Percentiles rank a stretch among this genome's conserved stretches.
phyloP scores from a whole-genome alignment of 2,888 invertebrate species.

The Brachyptera putata region DNA sequence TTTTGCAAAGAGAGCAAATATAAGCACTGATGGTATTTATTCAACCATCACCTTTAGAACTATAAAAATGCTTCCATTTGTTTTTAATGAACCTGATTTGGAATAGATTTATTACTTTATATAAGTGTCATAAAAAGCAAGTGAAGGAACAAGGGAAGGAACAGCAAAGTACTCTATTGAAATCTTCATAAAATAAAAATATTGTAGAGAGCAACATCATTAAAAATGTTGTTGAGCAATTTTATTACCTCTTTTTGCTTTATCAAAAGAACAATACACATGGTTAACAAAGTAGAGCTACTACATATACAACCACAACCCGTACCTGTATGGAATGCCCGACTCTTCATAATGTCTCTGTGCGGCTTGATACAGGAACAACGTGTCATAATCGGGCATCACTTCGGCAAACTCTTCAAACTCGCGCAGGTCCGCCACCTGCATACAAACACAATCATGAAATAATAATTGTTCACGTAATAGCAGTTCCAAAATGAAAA shows the following conservation, averaged over 20 bases:
- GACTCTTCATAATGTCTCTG: conserved; percentile 70
- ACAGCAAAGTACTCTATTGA: no score
- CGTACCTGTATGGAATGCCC: conserved; percentile 55
- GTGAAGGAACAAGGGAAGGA: no score
- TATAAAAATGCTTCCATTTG: no score
- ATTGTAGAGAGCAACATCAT: background rate
- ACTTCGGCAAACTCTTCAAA: conserved; percentile 80
- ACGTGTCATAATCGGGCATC: conserved; percentile 71
- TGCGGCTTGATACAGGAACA: conserved; percentile 81
- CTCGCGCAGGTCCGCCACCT: conserved; percentile 84
- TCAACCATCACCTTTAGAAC: no score
- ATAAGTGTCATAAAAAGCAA: no score
- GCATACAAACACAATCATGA: no score
- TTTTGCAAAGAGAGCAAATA: no score
- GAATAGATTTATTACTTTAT: no score
- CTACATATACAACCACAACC: no score
- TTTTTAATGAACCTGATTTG: no score
- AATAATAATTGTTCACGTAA: background rate
- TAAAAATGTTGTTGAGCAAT: background rate
- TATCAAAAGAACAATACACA: background rate
- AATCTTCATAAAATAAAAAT: background rate
- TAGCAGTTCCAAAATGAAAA: background rate
- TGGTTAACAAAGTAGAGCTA: background rate
- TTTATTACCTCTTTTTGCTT: background rate
- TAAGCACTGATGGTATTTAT: no score